Conservation (phyloP, 2,113 vertebrate genomes). For the Xenopus borealis region DNA sequence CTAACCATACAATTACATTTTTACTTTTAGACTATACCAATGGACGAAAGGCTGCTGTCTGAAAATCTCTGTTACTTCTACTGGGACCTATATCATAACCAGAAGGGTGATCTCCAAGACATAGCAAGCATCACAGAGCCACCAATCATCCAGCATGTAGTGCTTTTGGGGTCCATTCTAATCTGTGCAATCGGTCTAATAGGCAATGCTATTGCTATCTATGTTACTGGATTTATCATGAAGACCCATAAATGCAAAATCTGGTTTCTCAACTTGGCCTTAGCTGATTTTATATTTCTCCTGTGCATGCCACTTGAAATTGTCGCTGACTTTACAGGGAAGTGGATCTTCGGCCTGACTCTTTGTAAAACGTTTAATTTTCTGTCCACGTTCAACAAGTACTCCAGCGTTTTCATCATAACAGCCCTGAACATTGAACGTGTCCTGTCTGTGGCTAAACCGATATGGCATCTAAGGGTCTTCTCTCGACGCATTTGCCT, state of each 20-base stretch:
- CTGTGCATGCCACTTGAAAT: neutral
- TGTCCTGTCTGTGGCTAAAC: constrained; percentile 5
- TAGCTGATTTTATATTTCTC: constrained; percentile 11
- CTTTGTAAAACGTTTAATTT: constrained; percentile 9
- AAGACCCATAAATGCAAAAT: constrained; percentile 9
- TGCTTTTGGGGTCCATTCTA: neutral
- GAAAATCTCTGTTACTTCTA: too few species aligned
- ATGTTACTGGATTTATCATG: constrained; percentile 1
- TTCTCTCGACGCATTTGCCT: neutral
- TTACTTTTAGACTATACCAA: too few species aligned
- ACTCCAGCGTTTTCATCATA: constrained; percentile 15
- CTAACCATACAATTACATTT: too few species aligned
- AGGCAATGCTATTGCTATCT: constrained; percentile 15
- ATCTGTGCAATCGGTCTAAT: neutral
- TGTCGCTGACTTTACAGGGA: neutral
- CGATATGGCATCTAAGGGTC: constrained; percentile 5
- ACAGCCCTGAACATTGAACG: constrained; percentile 12
- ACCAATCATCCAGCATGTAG: neutral
- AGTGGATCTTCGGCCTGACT: constrained; percentile 5
- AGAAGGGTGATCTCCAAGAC: too few species aligned
- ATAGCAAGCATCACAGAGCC: neutral
- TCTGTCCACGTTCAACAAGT: neutral
- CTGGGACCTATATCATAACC: too few species aligned
- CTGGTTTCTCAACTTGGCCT: constrained; percentile 32
- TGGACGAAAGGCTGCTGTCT: too few species aligned